phyloP scores from a whole-genome alignment of 1,140 invertebrate species.

The Hydropsyche tenuis region DNA sequence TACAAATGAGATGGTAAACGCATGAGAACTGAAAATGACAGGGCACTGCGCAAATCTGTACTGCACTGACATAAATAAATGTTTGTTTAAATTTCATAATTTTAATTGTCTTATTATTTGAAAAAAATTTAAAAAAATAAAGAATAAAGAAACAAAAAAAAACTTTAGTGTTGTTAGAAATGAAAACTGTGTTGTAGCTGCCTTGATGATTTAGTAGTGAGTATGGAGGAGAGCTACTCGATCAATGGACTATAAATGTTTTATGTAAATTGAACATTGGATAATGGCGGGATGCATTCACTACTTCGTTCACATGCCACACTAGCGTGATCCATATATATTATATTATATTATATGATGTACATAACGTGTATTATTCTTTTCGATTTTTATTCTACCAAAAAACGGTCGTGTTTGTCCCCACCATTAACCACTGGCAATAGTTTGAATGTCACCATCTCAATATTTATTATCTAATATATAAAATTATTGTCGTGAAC shows the following conservation, averaged over 20 bases:
- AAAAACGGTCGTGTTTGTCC: slow-evolving; percentile 5
- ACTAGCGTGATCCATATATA: not conserved
- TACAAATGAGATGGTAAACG: slow-evolving; percentile 37
- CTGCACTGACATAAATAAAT: slow-evolving; percentile 26
- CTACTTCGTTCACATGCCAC: too few relatives aligned
- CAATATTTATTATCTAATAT: slow-evolving; percentile 33
- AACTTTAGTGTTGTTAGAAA: slow-evolving; percentile 46
- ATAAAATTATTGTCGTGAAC: slow-evolving; percentile 39
- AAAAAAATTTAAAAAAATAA: slow-evolving; percentile 21
- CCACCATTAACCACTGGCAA: slow-evolving; percentile 33
- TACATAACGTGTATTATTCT: not conserved
- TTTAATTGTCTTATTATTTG: slow-evolving; percentile 31
- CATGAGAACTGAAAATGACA: slow-evolving; percentile 35
- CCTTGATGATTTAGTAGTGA: slow-evolving; percentile 40
- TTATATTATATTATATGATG: not conserved
- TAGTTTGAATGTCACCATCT: slow-evolving; percentile 39
- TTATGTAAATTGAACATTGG: slow-evolving; percentile 34
- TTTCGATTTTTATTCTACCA: not conserved
- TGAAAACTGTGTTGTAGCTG: slow-evolving; percentile 44
- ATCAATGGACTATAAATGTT: slow-evolving; percentile 37
- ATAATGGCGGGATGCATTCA: slow-evolving; percentile 34
- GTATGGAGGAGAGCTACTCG: slow-evolving; percentile 13
- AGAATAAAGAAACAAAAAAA: slow-evolving; percentile 37
- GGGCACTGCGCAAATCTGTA: slow-evolving; percentile 39
- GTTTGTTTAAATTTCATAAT: slow-evolving; percentile 32